Conservation (phyloP, 1,140 invertebrate genomes). For the Drosophila pandora region DNA sequence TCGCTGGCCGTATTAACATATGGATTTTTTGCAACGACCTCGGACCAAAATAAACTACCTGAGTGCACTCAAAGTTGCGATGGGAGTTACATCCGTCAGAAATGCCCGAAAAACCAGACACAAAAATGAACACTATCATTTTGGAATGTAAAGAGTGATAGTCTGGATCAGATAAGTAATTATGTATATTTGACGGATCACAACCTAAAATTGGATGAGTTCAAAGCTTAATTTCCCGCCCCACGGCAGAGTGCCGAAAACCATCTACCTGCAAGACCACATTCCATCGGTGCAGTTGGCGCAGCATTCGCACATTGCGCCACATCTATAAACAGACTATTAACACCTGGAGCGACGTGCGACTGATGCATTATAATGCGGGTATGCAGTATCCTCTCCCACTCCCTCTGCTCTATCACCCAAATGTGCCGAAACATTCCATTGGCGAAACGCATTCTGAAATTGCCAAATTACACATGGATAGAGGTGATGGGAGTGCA, state of each 20-base stretch:
- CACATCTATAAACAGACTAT: conserved; percentile 57
- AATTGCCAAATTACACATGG: conserved; percentile 53
- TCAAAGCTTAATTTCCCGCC: neutral
- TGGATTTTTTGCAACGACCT: neutral
- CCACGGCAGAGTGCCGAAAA: neutral
- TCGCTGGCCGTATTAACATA: conserved; percentile 20
- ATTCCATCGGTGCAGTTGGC: conserved; percentile 19
- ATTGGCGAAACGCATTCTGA: conserved; percentile 52
- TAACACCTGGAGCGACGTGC: conserved; percentile 58
- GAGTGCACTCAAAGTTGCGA: neutral
- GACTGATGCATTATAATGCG: conserved; percentile 33
- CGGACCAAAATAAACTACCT: conserved; percentile 6
- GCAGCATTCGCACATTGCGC: conserved; percentile 42
- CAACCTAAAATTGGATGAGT: conserved; percentile 8
- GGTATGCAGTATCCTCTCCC: neutral
- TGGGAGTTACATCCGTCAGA: conserved; percentile 4
- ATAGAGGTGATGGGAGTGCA: neutral
- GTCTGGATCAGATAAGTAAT: neutral
- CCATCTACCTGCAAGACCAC: conserved; percentile 15
- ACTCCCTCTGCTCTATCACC: neutral
- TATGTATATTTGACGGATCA: conserved; percentile 6
- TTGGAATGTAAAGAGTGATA: no score
- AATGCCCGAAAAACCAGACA: neutral
- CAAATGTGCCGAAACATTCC: conserved; percentile 1
- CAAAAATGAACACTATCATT: neutral